Percentiles rank a stretch among this genome's conserved stretches.
phyloP scores from a whole-genome alignment of 1,140 invertebrate genomes.

The Bombus picipes region DNA sequence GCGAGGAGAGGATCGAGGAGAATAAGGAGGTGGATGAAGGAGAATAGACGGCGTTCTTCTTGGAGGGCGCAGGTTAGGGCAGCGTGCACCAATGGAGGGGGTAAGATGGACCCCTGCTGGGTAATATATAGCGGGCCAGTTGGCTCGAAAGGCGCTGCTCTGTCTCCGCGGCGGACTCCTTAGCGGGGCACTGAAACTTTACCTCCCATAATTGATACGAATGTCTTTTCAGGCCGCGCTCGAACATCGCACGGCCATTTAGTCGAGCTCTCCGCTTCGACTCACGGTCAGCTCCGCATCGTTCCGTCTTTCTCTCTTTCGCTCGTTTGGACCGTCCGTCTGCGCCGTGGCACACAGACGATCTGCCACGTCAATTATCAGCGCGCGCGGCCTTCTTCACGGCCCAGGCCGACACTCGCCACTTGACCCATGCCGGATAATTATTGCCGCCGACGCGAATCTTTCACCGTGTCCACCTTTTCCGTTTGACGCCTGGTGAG shows the following conservation, averaged over 20 bases:
- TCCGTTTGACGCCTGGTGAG: neutral
- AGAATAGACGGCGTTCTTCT: conserved; percentile 57
- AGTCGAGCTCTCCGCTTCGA: conserved; percentile 31
- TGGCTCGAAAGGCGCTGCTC: conserved; percentile 72
- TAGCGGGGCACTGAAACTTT: conserved; percentile 71
- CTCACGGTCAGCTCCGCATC: neutral
- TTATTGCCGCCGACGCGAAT: conserved; percentile 2
- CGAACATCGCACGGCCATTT: conserved; percentile 73
- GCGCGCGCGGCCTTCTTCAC: conserved; percentile 39
- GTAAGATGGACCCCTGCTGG: conserved; percentile 70
- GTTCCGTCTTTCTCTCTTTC: neutral
- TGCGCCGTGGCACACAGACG: neutral
- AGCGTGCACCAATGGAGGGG: conserved; percentile 16
- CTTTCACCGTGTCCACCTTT: neutral
- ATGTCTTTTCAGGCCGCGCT: conserved; percentile 78
- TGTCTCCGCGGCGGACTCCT: conserved; percentile 69
- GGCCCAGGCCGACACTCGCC: neutral
- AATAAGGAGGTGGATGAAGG: conserved; percentile 14
- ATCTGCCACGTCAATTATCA: conserved; percentile 67
- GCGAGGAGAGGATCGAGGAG: neutral
- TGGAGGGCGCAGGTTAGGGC: conserved; percentile 61
- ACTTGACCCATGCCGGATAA: conserved; percentile 31
- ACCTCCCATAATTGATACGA: conserved; percentile 82
- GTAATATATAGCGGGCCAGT: conserved; percentile 78
- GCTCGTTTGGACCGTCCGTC: neutral